A percentile compares a stretch with the other conserved stretches of the same genome.
Evolutionary conservation across 2,797 vertebrate genomes (phyloP).

Genomic region (Tiaroga cobitis): DNA sequence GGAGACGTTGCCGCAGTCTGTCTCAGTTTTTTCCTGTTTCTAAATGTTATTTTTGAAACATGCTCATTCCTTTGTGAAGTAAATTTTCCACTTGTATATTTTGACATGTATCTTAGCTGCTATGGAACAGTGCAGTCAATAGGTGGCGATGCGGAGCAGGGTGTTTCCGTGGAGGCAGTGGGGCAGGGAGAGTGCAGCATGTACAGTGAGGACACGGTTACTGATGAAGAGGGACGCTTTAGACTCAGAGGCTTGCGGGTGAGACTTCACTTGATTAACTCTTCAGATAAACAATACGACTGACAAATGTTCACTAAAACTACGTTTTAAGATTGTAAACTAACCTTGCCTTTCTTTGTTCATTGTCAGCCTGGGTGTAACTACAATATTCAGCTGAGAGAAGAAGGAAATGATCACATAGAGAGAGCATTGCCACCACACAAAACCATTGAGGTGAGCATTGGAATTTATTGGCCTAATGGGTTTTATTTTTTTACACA

Average conservation of each 20-base stretch:
- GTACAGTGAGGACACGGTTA: constrained; percentile 95
- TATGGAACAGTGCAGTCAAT: constrained; percentile 92
- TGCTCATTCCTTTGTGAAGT: not conserved
- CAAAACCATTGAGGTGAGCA: constrained; percentile 85
- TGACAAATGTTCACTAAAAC: not conserved
- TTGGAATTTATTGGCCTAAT: constrained; percentile 25
- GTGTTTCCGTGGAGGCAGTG: constrained; percentile 91
- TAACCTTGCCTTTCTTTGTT: not conserved
- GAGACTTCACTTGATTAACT: constrained; percentile 61
- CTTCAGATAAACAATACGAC: not conserved
- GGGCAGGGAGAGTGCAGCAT: constrained; percentile 91
- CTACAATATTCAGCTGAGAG: constrained; percentile 92
- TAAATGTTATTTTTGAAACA: not conserved
- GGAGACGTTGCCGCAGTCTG: too few species aligned
- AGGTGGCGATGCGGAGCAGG: constrained; percentile 93
- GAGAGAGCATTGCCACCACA: constrained; percentile 93
- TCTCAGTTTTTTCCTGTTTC: too few species aligned
- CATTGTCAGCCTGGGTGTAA: constrained; percentile 83
- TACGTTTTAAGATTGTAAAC: not conserved
- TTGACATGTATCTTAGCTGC: constrained; percentile 77
- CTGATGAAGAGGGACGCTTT: constrained; percentile 94
- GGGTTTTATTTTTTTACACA: not conserved
- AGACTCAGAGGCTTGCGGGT: constrained; percentile 93
- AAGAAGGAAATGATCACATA: constrained; percentile 96
- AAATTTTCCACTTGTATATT: not conserved